Evolutionary conservation across 1,140 invertebrate species (phyloP), one percentile per base, ranked within the genome.

Genomic region (Bombyx mandarina): DNA sequence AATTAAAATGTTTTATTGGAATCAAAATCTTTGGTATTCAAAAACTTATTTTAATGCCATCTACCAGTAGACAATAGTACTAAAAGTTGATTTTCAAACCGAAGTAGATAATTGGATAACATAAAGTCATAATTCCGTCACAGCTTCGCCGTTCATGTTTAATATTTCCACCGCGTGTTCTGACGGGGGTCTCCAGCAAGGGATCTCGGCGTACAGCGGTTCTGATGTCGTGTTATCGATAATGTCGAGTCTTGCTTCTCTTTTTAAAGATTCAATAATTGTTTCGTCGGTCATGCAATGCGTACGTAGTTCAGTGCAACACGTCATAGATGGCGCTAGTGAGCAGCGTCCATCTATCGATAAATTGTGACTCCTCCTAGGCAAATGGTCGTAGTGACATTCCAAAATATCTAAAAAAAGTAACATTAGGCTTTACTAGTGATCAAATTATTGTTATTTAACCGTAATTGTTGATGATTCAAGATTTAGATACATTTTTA

Each of bases 141-240:
- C 75, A 8, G 86, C 87, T 77, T 89, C 87, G 50, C 84, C 86
- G 52, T 82, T 82, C 2, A 77, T 60, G 56, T 79, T 86, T 12
- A 88, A 54, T 9, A 87, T 69, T 72, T 82, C 82, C 44, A 79
- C 74, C 9, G 83, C 79, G 47, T 81, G 77, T 67, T 82, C 81
- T 45, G 79, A 79, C 9, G 79, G 77, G 45, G 83, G 78, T 66
- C 82, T 66, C 86, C 86, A 88, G 51, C 75, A 82, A 10, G 86
- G 86, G 52, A 89, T 89, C 71, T 89, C 86, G 22, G 86, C 88
- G 60, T 89, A 89, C 7, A 89, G 61, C 9, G 88, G 88, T 64
- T 89, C 87, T 10, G 77, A 76, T 22, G 76, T 82, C 0, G 76
- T 77, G 43, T 57, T 69, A 53, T 86, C 83, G 52, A 86, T 76